Evolutionary conservation across 2,888 invertebrate genomes (phyloP).

Genomic region (Molanna angustata): DNA sequence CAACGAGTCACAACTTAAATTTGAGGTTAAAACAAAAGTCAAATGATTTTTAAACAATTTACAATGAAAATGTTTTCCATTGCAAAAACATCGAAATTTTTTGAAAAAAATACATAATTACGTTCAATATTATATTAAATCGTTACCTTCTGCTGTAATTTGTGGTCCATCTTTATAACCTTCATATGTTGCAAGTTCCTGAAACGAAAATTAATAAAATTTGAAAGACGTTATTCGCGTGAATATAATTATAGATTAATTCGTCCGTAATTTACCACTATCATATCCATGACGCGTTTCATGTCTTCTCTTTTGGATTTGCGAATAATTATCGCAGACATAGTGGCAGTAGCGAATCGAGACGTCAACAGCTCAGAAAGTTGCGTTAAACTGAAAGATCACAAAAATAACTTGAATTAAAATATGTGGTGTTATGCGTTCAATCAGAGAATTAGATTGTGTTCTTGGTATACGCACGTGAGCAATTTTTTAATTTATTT

Average conservation of each 20-base stretch:
- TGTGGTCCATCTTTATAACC: constrained; percentile 59
- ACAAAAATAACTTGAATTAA: too few relatives aligned
- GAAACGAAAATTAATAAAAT: constrained; percentile 29
- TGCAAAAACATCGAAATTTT: neutral
- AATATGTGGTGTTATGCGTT: too few relatives aligned
- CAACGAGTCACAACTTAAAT: neutral
- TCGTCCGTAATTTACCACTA: constrained; percentile 15
- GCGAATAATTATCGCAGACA: constrained; percentile 16
- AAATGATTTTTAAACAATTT: neutral
- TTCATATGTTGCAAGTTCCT: constrained; percentile 68
- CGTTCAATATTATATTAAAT: too few relatives aligned
- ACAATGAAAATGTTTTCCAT: neutral
- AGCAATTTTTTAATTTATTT: too few relatives aligned
- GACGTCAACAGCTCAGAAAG: neutral
- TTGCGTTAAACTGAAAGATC: neutral
- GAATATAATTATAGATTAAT: neutral
- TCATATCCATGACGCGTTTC: constrained; percentile 21
- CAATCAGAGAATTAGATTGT: too few relatives aligned
- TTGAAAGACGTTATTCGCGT: neutral
- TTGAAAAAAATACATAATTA: neutral
- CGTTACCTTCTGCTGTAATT: constrained; percentile 53
- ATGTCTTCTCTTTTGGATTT: constrained; percentile 25
- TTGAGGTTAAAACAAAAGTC: neutral
- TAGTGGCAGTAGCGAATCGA: neutral
- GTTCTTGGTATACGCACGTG: too few relatives aligned